These are phyloP conservation scores for Volucella bombylans DNA, from an alignment of 2,888 invertebrate species.

Conservation along the genomic window DNA sequence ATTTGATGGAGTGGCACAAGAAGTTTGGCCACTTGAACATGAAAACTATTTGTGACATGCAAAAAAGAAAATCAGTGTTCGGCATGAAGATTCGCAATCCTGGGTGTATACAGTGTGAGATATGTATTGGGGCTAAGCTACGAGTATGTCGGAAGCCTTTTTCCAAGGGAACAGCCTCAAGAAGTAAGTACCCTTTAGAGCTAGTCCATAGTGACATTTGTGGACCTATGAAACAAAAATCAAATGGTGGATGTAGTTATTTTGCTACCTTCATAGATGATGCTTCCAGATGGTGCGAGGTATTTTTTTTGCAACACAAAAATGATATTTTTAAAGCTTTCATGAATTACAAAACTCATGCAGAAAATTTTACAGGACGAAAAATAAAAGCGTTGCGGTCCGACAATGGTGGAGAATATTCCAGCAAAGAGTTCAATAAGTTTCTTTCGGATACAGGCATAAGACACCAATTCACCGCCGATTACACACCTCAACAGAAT, in stretches of 20 bases:
- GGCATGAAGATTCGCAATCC: neutral
- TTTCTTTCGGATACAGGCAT: conserved; percentile 2
- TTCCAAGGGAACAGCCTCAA: neutral
- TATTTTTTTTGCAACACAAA: conserved; percentile 16
- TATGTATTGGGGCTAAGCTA: conserved; percentile 3
- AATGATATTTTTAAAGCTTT: neutral
- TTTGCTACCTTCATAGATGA: conserved; percentile 24
- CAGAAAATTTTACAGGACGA: conserved; percentile 19
- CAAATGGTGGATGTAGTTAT: conserved; percentile 12
- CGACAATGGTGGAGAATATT: no score
- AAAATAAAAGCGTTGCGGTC: no score
- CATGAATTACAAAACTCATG: conserved; percentile 11
- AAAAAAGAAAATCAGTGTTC: neutral
- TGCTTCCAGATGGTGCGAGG: conserved; percentile 18
- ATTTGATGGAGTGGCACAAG: no score
- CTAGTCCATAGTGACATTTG: conserved; percentile 20
- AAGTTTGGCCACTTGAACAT: neutral
- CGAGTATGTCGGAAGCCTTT: conserved; percentile 4
- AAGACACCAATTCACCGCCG: conserved; percentile 5
- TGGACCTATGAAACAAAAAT: conserved; percentile 15
- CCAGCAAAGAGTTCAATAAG: neutral
- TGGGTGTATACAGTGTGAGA: neutral
- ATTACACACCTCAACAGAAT: conserved; percentile 14
- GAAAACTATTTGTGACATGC: conserved; percentile 8
- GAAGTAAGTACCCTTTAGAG: neutral